Base-by-base conservation (phyloP, 2,797 vertebrate species). In the Sorex maritimensis region DNA sequence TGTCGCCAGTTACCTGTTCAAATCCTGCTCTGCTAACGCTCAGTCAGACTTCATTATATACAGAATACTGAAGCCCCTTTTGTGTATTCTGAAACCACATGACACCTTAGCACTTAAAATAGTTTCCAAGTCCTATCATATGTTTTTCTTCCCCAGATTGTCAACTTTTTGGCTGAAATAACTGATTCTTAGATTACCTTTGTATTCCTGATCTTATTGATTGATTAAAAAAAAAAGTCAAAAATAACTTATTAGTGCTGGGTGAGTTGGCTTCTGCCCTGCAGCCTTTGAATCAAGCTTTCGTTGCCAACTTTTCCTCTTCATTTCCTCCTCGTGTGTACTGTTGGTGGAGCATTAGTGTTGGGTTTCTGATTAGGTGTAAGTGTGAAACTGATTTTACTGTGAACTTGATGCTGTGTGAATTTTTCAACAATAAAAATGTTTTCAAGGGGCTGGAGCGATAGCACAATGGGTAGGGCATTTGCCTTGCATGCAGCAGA, bases 351-450 rank as follows among this genome's bases (percentile, higher is more conserved):
- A 83, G 58, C 10, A 5, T 77, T 69, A 7, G 52, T 88, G 49
- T 52, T 95, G 58, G 41, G 52, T n/a, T 90, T 91, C 90, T 90
- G 86, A 86, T 93, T 90, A 69, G 17, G 19, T 63, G 41, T 80
- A 78, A 68, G 46, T 83, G 46, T 83, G 46, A 73, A 91, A 77
- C 34, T 61, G 21, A 88, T 88, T 92, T 5, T 88, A 90, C 77
- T 11, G 23, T 65, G 44, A 77, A 81, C 81, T 28, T 69, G 71
- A 75, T 72, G 52, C 28, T 71, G 52, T 87, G 46, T 77, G 55
- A 68, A 73, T 61, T 93, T 90, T 93, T 80, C 67, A 94, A 68
- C 41, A 30, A 15, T 12, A 65, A 34, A n/a, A 69, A 9, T 65
- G 73, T 92, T 81, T 94, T 91, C 38, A 46, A 91, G 49, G 24